Percentiles rank a stretch among this genome's conserved stretches.
phyloP scores from a whole-genome alignment of 2,113 vertebrate genomes.

The Salvelinus namaycush region DNA sequence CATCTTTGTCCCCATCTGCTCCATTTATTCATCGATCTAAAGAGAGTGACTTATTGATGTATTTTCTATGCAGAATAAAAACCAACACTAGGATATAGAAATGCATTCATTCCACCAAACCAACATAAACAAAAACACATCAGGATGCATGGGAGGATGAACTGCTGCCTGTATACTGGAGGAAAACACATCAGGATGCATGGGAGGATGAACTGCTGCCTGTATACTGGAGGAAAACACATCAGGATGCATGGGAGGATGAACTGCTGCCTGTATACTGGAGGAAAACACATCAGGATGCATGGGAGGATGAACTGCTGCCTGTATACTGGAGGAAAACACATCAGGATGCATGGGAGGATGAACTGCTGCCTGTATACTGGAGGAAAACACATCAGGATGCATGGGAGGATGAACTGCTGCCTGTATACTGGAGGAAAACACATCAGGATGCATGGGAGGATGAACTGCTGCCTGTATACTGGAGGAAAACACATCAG shows the following conservation, averaged over 20 bases:
- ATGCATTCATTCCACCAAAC: neutral
- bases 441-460: neutral
- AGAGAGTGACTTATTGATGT: too few relatives aligned
- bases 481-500: neutral
- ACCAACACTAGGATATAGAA: conserved; percentile 9
- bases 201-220: neutral
- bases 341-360: neutral
- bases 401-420: neutral
- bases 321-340: neutral
- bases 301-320: neutral
- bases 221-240: neutral
- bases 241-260: neutral
- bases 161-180: neutral
- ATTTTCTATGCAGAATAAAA: conserved; percentile 10
- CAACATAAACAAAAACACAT: neutral
- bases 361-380: neutral
- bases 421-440: neutral
- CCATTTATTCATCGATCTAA: too few relatives aligned
- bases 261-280: neutral
- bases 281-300: neutral
- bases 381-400: neutral
- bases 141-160: neutral
- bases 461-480: neutral
- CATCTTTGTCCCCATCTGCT: too few relatives aligned
- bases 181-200: neutral